A percentile compares a stretch with the other conserved stretches of the same genome.
Conservation (phyloP, 2,797 vertebrate genomes). For the Macrochelys suwanniensis region DNA sequence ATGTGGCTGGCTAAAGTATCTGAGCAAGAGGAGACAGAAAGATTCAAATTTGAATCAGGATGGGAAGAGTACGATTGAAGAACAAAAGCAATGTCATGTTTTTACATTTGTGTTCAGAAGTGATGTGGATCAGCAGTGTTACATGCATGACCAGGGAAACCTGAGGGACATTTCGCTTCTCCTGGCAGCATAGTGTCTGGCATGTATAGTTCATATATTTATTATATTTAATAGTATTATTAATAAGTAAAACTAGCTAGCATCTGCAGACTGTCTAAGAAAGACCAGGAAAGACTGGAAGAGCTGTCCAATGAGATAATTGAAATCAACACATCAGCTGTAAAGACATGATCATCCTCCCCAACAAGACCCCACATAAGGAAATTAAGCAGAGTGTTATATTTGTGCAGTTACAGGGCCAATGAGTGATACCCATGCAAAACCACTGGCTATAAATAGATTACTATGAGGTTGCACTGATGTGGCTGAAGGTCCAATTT, state of each 20-base stretch:
- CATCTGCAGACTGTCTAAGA: not conserved
- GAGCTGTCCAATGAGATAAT: not conserved
- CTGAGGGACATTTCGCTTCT: not conserved
- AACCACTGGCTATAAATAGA: not conserved
- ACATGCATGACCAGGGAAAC: not conserved
- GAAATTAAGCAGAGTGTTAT: not conserved
- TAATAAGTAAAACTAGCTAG: not conserved
- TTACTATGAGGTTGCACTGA: not conserved
- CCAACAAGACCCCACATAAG: not conserved
- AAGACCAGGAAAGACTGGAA: not conserved
- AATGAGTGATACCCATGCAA: not conserved
- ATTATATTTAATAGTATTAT: not conserved
- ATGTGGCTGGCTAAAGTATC: not conserved
- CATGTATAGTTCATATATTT: not conserved
- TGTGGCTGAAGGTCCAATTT: not conserved
- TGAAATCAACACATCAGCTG: not conserved
- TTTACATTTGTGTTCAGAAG: not conserved
- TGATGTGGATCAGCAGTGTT: not conserved
- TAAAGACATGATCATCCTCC: not conserved
- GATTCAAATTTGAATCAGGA: accelerated
- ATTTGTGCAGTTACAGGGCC: not conserved
- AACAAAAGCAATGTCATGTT: not conserved
- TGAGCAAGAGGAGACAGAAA: not conserved
- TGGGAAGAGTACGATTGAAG: not conserved
- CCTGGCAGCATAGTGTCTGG: not conserved